Conservation (phyloP, 2,797 vertebrate species). For the Anas acuta region DNA sequence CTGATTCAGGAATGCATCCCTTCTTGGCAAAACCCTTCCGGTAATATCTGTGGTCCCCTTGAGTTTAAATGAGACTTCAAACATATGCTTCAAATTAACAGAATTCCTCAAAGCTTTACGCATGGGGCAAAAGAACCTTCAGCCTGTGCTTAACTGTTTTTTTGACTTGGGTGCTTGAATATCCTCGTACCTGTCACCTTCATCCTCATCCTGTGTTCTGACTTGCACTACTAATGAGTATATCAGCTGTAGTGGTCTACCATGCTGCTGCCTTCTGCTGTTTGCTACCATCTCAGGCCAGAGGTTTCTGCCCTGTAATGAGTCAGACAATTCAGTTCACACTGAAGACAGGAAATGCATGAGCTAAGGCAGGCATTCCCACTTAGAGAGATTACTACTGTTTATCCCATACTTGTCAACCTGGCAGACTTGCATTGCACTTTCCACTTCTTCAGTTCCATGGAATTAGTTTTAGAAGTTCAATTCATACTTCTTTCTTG, state of each 20-base stretch:
- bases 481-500: neutral
- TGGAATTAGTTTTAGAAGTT: neutral
- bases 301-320: neutral
- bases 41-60: neutral
- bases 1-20: neutral
- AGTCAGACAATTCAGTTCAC: neutral
- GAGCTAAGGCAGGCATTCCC: neutral
- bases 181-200: neutral
- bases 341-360: neutral
- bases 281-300: accelerated
- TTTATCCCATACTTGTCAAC: neutral
- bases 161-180: neutral
- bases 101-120: neutral
- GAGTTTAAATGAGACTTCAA: neutral
- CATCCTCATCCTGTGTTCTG: neutral
- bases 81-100: neutral
- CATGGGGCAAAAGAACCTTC: neutral
- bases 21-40: neutral
- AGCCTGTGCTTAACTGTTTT: neutral
- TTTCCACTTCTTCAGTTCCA: neutral
- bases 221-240: neutral
- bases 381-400: neutral
- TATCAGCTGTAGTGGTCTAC: neutral
- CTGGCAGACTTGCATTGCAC: neutral
- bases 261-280: neutral